Percentiles rank a stretch among this genome's conserved stretches.
Conservation (phyloP, 1,140 invertebrate genomes). For the Dryas iulia region DNA sequence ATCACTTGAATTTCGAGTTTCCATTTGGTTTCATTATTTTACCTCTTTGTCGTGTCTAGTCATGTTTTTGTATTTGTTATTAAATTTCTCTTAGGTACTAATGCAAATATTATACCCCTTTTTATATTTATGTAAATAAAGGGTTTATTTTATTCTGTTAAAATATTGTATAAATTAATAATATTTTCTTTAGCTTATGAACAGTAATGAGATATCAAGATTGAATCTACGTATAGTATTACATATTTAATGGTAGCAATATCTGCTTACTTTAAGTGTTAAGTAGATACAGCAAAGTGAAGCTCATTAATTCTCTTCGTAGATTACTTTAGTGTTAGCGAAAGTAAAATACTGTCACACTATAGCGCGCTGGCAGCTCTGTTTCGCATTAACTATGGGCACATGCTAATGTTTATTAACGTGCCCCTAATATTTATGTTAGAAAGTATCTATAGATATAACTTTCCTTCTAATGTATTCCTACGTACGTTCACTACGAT, state of each 20-base stretch:
- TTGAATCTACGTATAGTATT: background rate
- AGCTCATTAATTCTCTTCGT: background rate
- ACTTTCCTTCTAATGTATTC: background rate
- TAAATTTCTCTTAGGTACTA: background rate
- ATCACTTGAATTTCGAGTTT: slow-evolving; percentile 7
- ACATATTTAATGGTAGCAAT: background rate
- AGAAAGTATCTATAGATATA: slow-evolving; percentile 11
- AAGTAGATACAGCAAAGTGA: background rate
- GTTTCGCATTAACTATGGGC: background rate
- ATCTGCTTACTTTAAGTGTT: background rate
- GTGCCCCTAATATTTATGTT: slow-evolving; percentile 17
- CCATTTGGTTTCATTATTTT: background rate
- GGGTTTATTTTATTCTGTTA: too few species aligned
- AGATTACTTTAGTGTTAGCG: slow-evolving; percentile 9
- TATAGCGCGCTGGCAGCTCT: background rate
- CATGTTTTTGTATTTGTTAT: background rate
- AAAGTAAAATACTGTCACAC: slow-evolving; percentile 4
- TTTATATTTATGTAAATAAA: too few species aligned
- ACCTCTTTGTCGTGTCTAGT: too few species aligned
- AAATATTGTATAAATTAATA: background rate
- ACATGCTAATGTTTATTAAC: slow-evolving; percentile 17
- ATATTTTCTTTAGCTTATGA: background rate
- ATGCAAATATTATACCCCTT: too few species aligned
- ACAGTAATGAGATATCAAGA: background rate
- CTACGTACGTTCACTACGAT: background rate